These are phyloP conservation scores for Sphaeridia pumilis DNA, from an alignment of 2,888 invertebrate genomes.

Conservation along the genomic window DNA sequence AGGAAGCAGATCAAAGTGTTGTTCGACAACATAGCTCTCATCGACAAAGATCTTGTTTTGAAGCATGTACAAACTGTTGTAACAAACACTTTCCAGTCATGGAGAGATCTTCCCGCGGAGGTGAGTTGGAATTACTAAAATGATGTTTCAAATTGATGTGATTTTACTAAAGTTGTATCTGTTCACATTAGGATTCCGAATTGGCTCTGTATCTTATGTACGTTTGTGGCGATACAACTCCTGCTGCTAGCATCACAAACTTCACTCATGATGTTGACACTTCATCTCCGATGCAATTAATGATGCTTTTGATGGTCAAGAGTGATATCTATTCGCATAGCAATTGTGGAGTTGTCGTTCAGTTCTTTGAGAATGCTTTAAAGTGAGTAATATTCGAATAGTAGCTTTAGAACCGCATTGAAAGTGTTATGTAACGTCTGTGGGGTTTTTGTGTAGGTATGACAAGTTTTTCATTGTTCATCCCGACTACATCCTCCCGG, in stretches of 20 bases:
- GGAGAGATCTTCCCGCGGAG: conserved; percentile 40
- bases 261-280: conserved; percentile 23
- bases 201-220: conserved; percentile 44
- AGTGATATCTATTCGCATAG: conserved; percentile 42
- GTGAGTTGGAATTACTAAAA: too few relatives aligned
- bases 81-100: conserved; percentile 40
- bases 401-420: background rate
- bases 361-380: conserved; percentile 43
- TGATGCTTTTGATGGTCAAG: conserved; percentile 43
- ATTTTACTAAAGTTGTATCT: too few relatives aligned
- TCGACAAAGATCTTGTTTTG: conserved; percentile 43
- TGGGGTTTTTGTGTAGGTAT: conserved; percentile 39
- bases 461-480: conserved; percentile 46
- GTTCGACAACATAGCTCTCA: conserved; percentile 44
- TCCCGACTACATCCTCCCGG: conserved; percentile 42
- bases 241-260: conserved; percentile 14
- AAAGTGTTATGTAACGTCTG: too few relatives aligned
- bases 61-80: conserved; percentile 41
- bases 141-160: too few relatives aligned
- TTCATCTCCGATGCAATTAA: conserved; percentile 38
- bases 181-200: conserved; percentile 45
- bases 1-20: conserved; percentile 45
- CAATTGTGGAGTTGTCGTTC: conserved; percentile 43
- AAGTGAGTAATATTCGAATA: conserved; percentile 5
- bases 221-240: conserved; percentile 42